phyloP scores from a whole-genome alignment of 2,113 vertebrate species.

The Seriola quinqueradiata region DNA sequence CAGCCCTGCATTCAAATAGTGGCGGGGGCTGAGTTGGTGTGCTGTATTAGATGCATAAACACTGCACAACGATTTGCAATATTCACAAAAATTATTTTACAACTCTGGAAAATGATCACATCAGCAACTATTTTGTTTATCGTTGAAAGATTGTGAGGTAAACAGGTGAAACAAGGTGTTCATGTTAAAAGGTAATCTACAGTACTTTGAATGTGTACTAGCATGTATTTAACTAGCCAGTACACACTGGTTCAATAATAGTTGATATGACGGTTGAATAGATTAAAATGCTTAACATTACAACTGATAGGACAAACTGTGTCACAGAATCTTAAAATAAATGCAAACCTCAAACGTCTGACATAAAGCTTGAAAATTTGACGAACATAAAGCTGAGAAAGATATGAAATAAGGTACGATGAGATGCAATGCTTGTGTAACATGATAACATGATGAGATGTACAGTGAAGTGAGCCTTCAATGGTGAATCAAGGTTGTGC shows the following conservation, averaged over 20 bases:
- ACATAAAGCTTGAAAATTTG: conserved; percentile 22
- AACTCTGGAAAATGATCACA: too few species aligned
- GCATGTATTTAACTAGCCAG: background rate
- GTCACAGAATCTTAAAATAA: conserved; percentile 17
- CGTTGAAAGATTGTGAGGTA: too few species aligned
- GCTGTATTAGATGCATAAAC: too few species aligned
- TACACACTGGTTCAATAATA: background rate
- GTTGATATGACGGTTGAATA: background rate
- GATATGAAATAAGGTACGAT: conserved; percentile 17
- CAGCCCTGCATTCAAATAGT: background rate
- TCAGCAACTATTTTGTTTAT: background rate
- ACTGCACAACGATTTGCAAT: background rate
- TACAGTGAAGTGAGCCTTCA: conserved; percentile 46
- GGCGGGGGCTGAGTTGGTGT: too few species aligned
- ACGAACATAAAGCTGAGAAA: conserved; percentile 14
- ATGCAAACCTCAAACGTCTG: conserved; percentile 14
- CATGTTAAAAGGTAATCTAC: background rate
- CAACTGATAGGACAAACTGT: background rate
- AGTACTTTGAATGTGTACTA: background rate
- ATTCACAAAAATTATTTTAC: background rate
- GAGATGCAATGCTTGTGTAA: conserved; percentile 57
- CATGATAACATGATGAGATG: conserved; percentile 61
- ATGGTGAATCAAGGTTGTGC: conserved; percentile 55
- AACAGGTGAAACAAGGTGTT: too few species aligned
- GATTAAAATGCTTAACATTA: background rate